A percentile compares a stretch with the other conserved stretches of the same genome.
Conservation (phyloP, 2,797 vertebrate species). For the Astyanax mexicanus region DNA sequence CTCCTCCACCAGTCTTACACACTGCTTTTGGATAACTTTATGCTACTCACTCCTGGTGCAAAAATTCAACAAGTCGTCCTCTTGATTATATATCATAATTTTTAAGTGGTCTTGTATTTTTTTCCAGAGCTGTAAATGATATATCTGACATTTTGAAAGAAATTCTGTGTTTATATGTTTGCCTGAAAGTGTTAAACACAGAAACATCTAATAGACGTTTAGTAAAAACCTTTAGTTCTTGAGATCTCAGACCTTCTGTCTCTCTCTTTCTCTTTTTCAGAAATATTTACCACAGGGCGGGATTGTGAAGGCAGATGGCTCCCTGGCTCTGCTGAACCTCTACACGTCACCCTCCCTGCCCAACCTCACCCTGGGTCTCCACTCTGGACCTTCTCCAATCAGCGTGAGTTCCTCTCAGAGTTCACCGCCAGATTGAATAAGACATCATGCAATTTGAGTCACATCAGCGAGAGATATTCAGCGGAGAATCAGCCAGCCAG, state of each 20-base stretch:
- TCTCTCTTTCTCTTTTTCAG: slow-evolving; percentile 66
- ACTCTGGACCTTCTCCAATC: slow-evolving; percentile 79
- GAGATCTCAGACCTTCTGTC: not conserved
- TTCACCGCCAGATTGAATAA: not conserved
- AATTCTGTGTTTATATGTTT: too few species aligned
- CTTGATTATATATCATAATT: too few species aligned
- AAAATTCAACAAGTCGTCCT: too few species aligned
- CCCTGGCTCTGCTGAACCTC: slow-evolving; percentile 84
- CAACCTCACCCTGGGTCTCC: slow-evolving; percentile 87
- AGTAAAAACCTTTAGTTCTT: not conserved
- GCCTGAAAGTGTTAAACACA: too few species aligned
- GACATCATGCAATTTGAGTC: not conserved
- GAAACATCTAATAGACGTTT: not conserved
- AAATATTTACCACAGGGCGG: slow-evolving; percentile 81
- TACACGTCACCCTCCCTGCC: slow-evolving; percentile 89
- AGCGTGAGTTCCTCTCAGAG: slow-evolving; percentile 74
- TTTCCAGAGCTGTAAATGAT: too few species aligned
- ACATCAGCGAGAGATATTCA: not conserved
- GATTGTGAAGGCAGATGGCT: slow-evolving; percentile 82
- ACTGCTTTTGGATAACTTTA: too few species aligned
- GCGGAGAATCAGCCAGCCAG: not conserved
- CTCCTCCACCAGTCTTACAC: too few species aligned
- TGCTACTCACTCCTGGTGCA: too few species aligned
- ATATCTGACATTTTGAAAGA: too few species aligned
- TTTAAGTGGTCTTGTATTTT: too few species aligned